These are phyloP conservation scores for Squalus acanthias DNA, from an alignment of 2,797 vertebrate species.

Conservation along the genomic window DNA sequence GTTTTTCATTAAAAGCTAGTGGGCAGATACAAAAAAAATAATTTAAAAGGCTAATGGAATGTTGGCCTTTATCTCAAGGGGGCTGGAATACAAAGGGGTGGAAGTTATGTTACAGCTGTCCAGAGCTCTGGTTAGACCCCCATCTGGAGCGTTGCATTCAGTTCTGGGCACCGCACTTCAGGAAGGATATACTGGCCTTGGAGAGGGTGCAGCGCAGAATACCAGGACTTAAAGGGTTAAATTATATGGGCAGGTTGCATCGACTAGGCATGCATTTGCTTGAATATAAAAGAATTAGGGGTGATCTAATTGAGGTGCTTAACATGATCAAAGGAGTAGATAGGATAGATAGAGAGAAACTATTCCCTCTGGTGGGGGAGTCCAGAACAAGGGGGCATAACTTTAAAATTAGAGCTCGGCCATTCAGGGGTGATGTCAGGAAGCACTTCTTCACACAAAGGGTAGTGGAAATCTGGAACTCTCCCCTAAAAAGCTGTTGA, in stretches of 20 bases:
- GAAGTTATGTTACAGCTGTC: not conserved
- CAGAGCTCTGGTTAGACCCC: not conserved
- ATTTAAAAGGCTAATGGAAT: not conserved
- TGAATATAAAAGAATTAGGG: not conserved
- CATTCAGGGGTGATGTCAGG: not conserved
- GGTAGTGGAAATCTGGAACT: not conserved
- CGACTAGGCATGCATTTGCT: not conserved
- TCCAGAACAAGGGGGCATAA: too few species aligned
- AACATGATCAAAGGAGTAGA: not conserved
- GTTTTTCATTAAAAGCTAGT: not conserved
- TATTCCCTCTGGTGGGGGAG: too few species aligned
- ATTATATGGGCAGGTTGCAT: not conserved
- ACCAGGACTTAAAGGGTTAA: not conserved
- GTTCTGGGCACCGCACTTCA: not conserved
- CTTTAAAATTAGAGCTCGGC: not conserved
- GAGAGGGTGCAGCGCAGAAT: too few species aligned
- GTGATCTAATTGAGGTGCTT: not conserved
- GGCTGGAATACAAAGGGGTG: not conserved
- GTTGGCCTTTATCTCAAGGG: not conserved
- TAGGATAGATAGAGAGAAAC: not conserved
- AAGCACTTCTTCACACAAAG: not conserved
- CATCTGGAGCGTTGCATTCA: not conserved
- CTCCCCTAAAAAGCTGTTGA: not conserved
- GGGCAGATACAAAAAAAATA: not conserved
- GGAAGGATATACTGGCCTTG: not conserved